phyloP scores from a whole-genome alignment of 2,113 vertebrate species.

The Fregetta grallaria region DNA sequence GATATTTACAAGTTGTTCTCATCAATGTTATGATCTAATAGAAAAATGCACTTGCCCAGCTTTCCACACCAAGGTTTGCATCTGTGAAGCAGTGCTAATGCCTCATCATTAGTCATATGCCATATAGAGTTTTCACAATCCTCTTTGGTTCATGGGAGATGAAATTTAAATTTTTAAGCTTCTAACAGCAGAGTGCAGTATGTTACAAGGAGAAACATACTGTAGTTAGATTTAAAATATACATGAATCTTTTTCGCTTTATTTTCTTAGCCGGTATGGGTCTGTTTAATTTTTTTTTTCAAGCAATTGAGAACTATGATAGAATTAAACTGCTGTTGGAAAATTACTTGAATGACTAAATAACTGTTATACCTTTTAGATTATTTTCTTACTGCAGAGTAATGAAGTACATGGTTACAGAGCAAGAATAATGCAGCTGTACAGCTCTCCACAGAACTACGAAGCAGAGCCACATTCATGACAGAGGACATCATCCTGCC shows the following conservation, averaged over 20 bases:
- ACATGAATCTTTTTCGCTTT: background rate
- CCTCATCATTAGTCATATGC: background rate
- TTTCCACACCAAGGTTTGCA: background rate
- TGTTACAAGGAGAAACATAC: slow-evolving; percentile 49
- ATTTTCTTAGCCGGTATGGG: background rate
- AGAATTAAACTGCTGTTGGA: background rate
- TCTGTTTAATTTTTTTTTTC: background rate
- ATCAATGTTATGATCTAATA: background rate
- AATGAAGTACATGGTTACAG: background rate
- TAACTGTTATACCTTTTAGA: background rate
- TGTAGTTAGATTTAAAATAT: background rate
- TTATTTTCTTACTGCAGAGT: background rate
- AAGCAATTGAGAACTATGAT: background rate
- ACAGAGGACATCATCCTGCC: slow-evolving; percentile 83
- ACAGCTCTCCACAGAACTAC: slow-evolving; percentile 57
- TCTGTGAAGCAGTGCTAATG: background rate
- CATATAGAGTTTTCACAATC: background rate
- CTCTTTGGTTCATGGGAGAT: background rate
- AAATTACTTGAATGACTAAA: background rate
- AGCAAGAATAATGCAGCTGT: background rate
- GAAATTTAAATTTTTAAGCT: background rate
- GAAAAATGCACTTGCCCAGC: background rate
- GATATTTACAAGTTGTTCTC: background rate
- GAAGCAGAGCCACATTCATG: slow-evolving; percentile 81
- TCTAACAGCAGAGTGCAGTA: slow-evolving; percentile 73